These are phyloP conservation scores for Pogonomyrmex barbatus DNA, from an alignment of 1,140 invertebrate species.

Conservation along the genomic window DNA sequence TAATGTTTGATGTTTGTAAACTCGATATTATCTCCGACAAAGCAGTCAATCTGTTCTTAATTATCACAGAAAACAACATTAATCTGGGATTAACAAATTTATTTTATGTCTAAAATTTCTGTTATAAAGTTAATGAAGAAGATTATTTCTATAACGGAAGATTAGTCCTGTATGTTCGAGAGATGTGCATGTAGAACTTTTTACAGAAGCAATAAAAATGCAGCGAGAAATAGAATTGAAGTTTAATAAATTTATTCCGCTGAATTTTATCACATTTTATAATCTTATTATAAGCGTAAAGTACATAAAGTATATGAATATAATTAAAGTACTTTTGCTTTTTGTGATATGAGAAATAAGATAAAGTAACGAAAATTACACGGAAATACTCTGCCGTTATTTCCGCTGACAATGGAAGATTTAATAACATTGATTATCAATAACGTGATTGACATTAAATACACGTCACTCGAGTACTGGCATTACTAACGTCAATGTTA, in stretches of 20 bases:
- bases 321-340: neutral
- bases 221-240: neutral
- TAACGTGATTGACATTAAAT: constrained; percentile 17
- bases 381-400: neutral
- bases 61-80: neutral
- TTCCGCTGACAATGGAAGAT: neutral
- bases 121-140: neutral
- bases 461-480: neutral
- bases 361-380: neutral
- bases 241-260: neutral
- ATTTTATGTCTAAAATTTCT: constrained; percentile 8
- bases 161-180: neutral
- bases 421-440: constrained; percentile 1
- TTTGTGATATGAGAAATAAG: neutral
- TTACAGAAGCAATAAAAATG: neutral
- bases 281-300: neutral
- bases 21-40: constrained; percentile 4
- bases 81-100: neutral
- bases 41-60: neutral
- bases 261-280: neutral
- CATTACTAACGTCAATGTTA: constrained; percentile 10
- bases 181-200: neutral
- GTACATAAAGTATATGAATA: neutral
- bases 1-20: neutral
- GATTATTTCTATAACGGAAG: neutral